A percentile compares a stretch with the other conserved stretches of the same genome.
phyloP scores from a whole-genome alignment of 2,888 invertebrate species.

The Conchocele bisecta region DNA sequence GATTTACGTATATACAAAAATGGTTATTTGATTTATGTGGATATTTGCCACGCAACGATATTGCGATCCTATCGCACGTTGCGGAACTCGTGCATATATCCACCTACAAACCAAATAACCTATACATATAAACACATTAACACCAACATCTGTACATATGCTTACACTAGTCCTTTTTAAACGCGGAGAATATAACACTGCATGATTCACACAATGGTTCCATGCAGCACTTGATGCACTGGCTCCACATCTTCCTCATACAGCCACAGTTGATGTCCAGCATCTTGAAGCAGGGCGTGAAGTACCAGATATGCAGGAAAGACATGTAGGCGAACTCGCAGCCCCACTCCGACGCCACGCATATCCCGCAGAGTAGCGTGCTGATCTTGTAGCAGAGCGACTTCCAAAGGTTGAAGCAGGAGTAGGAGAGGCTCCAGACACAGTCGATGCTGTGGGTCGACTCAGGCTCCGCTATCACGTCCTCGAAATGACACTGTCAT shows the following conservation, averaged over 20 bases:
- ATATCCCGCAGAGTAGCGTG: constrained; percentile 87
- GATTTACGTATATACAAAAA: no score
- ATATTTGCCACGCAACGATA: no score
- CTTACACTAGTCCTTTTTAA: no score
- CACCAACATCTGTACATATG: no score
- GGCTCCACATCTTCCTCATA: constrained; percentile 81
- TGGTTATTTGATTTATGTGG: no score
- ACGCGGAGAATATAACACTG: constrained; percentile 63
- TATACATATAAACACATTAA: no score
- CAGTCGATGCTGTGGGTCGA: constrained; percentile 85
- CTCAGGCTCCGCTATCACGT: constrained; percentile 74
- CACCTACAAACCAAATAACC: no score
- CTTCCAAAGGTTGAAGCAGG: constrained; percentile 87
- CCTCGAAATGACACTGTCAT: constrained; percentile 52
- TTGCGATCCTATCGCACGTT: no score
- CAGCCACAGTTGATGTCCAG: constrained; percentile 86
- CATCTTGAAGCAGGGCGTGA: constrained; percentile 87
- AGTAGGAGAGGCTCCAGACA: constrained; percentile 87
- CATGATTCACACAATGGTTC: constrained; percentile 69
- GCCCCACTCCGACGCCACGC: constrained; percentile 86
- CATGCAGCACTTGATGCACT: constrained; percentile 83
- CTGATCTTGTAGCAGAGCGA: constrained; percentile 88
- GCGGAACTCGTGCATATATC: no score
- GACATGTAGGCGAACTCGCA: constrained; percentile 84
- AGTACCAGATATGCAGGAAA: constrained; percentile 88